These are phyloP conservation scores for Urophycis tenuis DNA, from an alignment of 2,797 vertebrate species.

Conservation along the genomic window DNA sequence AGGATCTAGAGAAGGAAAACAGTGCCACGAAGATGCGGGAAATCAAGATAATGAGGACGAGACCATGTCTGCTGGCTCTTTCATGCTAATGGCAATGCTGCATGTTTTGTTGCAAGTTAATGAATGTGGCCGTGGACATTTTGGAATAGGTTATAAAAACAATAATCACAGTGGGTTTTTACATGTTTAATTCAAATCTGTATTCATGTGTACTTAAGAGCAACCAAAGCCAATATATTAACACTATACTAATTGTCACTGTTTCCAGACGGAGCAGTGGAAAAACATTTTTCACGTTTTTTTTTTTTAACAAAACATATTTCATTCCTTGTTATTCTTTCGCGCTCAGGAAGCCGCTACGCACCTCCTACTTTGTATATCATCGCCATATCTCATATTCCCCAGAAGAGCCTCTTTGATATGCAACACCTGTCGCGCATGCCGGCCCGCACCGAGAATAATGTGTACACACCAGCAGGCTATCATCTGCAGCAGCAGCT, in stretches of 20 bases:
- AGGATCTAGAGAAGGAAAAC: background rate
- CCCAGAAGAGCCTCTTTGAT: constrained; percentile 26
- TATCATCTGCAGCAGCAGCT: constrained; percentile 25
- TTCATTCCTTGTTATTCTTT: background rate
- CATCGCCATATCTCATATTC: background rate
- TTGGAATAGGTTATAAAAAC: background rate
- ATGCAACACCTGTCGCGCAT: constrained; percentile 22
- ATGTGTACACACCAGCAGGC: constrained; percentile 27
- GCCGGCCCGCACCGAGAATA: constrained; percentile 26
- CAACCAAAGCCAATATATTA: background rate
- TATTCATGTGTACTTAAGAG: background rate
- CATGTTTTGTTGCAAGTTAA: background rate
- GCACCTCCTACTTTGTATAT: background rate
- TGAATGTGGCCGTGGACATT: too few relatives aligned
- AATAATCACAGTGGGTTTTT: background rate
- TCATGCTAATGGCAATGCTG: background rate
- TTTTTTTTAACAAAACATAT: background rate
- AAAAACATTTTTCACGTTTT: background rate
- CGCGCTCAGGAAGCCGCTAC: background rate
- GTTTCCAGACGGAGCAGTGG: background rate
- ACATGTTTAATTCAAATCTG: background rate
- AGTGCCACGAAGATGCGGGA: background rate
- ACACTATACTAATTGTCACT: background rate
- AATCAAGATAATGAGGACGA: background rate
- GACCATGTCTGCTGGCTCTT: background rate